phyloP scores from a whole-genome alignment of 1,140 invertebrate genomes.

The Helicoverpa armigera region DNA sequence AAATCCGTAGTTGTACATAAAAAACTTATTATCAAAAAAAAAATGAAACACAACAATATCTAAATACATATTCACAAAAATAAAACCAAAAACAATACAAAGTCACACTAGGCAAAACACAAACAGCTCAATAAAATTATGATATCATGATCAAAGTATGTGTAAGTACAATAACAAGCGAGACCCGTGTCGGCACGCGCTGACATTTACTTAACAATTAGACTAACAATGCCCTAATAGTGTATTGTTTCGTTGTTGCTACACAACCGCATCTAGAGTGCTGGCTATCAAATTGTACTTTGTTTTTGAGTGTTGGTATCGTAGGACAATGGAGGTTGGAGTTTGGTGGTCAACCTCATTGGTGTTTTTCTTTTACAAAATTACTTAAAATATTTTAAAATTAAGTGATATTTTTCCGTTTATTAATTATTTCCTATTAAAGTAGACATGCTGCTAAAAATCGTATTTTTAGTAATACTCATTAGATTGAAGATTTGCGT shows the following conservation, averaged over 20 bases:
- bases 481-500: too few relatives aligned
- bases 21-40: too few relatives aligned
- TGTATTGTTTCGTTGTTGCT: constrained; percentile 44
- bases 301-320: constrained; percentile 1
- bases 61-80: background rate
- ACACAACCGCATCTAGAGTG: constrained; percentile 14
- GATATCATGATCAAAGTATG: constrained; percentile 53
- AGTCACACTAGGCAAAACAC: constrained; percentile 43
- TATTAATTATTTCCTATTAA: too few relatives aligned
- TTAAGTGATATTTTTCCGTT: too few relatives aligned
- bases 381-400: too few relatives aligned
- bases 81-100: constrained; percentile 8
- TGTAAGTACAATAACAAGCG: constrained; percentile 49
- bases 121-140: constrained; percentile 51
- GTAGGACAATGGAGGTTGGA: background rate
- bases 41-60: background rate
- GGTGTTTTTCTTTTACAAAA: background rate
- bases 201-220: constrained; percentile 58
- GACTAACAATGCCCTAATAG: constrained; percentile 54
- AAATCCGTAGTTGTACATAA: too few relatives aligned
- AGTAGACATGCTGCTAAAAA: too few relatives aligned
- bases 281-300: constrained; percentile 3
- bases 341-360: background rate
- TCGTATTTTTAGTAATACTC: too few relatives aligned
- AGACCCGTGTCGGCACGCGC: constrained; percentile 64